A percentile compares a stretch with the other conserved stretches of the same genome.
These are phyloP conservation scores for Porites lutea DNA, from an alignment of 64 coral and sea anemone genomes.

Conservation along the genomic window DNA sequence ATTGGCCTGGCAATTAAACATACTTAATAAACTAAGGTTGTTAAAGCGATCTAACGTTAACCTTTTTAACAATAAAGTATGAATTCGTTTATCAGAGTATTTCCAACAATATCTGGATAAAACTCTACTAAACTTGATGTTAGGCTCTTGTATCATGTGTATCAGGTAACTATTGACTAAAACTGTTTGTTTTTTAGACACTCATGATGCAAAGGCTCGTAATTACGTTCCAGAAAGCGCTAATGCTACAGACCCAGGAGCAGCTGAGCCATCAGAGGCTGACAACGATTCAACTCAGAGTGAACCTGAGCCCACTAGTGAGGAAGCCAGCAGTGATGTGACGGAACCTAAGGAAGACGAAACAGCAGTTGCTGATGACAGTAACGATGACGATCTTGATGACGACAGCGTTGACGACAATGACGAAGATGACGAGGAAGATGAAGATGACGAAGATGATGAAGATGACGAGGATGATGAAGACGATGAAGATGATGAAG, in stretches of 20 bases:
- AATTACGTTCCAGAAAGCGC: constrained; percentile 47
- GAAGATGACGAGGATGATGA: constrained; percentile 28
- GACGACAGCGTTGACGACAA: constrained; percentile 5
- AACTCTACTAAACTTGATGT: background rate
- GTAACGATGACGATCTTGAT: constrained; percentile 20
- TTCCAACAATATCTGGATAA: background rate
- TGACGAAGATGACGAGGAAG: constrained; percentile 29
- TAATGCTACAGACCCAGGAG: constrained; percentile 34
- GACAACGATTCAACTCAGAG: constrained; percentile 41
- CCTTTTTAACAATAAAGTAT: no score
- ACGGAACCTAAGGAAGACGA: constrained; percentile 43
- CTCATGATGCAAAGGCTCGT: constrained; percentile 42
- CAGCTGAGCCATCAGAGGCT: constrained; percentile 46
- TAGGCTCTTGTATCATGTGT: background rate
- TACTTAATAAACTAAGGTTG: no score
- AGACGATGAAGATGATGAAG: constrained; percentile 15
- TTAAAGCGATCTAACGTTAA: no score
- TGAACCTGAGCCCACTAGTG: constrained; percentile 16
- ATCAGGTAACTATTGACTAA: background rate
- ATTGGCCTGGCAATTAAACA: no score
- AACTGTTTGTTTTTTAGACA: background rate
- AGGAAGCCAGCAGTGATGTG: constrained; percentile 14
- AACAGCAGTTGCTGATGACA: constrained; percentile 8
- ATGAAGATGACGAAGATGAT: constrained; percentile 33
- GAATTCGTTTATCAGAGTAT: no score